A percentile compares a stretch with the other conserved stretches of the same genome.
Conservation (phyloP, 2,888 invertebrate genomes). For the Campoplex nolae region DNA sequence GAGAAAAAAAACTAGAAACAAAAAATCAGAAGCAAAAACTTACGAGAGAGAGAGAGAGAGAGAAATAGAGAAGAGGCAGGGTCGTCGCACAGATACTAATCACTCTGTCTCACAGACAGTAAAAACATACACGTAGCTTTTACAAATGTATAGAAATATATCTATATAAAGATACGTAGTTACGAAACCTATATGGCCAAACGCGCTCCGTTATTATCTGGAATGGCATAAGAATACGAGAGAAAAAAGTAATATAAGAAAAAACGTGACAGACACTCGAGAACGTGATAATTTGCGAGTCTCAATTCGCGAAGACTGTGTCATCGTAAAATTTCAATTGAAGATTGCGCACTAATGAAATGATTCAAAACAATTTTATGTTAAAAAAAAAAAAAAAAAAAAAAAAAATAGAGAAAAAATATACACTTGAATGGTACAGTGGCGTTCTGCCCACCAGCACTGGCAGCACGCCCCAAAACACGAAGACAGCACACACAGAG, state of each 20-base stretch:
- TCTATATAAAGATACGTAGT: slow-evolving; percentile 41
- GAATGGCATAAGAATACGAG: slow-evolving; percentile 33
- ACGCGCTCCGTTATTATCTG: slow-evolving; percentile 58
- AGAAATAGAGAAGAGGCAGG: slow-evolving; percentile 40
- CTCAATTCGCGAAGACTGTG: neutral
- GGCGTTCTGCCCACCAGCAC: slow-evolving; percentile 68
- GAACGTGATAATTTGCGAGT: slow-evolving; percentile 48
- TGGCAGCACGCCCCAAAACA: slow-evolving; percentile 79
- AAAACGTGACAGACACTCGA: slow-evolving; percentile 49
- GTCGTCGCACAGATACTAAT: slow-evolving; percentile 37
- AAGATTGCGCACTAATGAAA: neutral
- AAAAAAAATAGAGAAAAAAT: slow-evolving; percentile 34
- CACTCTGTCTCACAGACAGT: neutral
- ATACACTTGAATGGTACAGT: slow-evolving; percentile 33
- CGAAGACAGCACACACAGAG: slow-evolving; percentile 66
- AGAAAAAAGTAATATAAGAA: slow-evolving; percentile 20
- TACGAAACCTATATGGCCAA: slow-evolving; percentile 57
- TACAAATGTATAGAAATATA: neutral
- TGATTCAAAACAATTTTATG: neutral
- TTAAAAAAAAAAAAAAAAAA: neutral
- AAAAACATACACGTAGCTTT: neutral
- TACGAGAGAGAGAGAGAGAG: slow-evolving; percentile 27
- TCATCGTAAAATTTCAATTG: neutral
- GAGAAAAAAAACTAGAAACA: neutral
- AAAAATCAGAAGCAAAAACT: slow-evolving; percentile 38